Conservation (phyloP, 2,113 vertebrate genomes). For the Tiliqua scincoides region DNA sequence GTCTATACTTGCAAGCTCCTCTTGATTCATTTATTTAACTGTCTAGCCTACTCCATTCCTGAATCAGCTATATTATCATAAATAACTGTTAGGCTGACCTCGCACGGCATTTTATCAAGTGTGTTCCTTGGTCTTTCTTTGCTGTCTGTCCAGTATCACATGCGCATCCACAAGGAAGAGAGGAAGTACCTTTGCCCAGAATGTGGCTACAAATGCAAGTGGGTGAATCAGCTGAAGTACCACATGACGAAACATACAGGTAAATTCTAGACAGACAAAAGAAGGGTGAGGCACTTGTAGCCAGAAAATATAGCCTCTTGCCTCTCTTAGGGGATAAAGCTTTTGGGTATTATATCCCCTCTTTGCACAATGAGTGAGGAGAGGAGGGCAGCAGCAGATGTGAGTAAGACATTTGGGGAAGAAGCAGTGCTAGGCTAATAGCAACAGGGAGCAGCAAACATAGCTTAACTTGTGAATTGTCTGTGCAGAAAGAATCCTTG, state of each 20-base stretch:
- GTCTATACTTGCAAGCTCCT: background rate
- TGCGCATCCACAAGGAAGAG: conserved; percentile 96
- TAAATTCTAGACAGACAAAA: conserved; percentile 51
- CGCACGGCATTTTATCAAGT: background rate
- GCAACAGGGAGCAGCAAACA: background rate
- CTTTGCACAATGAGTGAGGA: background rate
- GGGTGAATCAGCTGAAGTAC: conserved; percentile 98
- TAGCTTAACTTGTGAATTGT: too few relatives aligned
- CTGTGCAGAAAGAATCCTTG: background rate
- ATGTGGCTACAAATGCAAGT: conserved; percentile 99
- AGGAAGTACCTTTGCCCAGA: conserved; percentile 95
- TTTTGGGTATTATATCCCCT: background rate
- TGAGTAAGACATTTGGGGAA: background rate
- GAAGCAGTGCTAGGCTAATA: background rate
- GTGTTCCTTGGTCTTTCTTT: background rate
- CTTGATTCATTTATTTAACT: background rate
- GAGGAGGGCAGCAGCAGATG: background rate
- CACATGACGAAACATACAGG: conserved; percentile 99
- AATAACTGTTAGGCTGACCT: background rate
- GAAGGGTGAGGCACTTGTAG: too few relatives aligned
- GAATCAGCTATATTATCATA: background rate
- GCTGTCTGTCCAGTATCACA: conserved; percentile 85
- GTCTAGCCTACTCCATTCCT: background rate
- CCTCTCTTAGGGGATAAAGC: background rate
- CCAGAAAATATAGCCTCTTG: background rate